These are phyloP conservation scores for Avahi laniger DNA, from an alignment of 2,797 vertebrate species.

Conservation along the genomic window DNA sequence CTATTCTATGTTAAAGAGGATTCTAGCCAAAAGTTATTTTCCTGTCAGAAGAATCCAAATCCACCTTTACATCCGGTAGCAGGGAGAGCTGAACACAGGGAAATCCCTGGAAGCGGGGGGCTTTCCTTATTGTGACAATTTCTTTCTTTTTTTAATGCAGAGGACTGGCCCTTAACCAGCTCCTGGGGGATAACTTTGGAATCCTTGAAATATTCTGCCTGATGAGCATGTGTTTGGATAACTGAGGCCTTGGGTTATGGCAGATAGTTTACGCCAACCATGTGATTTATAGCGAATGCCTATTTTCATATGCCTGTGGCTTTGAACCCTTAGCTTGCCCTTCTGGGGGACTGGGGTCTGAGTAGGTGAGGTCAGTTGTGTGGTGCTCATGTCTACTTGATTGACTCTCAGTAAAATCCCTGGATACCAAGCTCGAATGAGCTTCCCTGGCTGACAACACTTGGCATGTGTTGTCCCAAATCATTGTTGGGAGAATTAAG, in stretches of 20 bases:
- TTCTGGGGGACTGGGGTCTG: neutral
- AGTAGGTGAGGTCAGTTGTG: neutral
- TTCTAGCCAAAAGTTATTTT: neutral
- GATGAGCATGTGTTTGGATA: neutral
- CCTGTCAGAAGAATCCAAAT: neutral
- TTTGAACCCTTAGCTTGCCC: neutral
- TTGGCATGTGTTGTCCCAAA: neutral
- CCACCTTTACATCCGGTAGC: neutral
- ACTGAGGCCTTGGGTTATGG: neutral
- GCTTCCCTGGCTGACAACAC: neutral
- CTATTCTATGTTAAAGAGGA: neutral
- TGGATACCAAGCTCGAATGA: neutral
- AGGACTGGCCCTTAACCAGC: neutral
- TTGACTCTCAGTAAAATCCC: neutral
- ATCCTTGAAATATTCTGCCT: neutral
- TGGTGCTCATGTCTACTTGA: too few relatives aligned
- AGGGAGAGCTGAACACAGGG: neutral
- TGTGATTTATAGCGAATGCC: neutral
- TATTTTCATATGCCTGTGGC: neutral
- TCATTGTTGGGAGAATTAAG: neutral
- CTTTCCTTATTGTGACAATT: neutral
- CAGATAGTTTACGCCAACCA: neutral
- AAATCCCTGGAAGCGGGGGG: neutral
- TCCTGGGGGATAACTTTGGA: neutral
- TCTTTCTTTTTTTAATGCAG: neutral